Percentiles rank a stretch among this genome's conserved stretches.
Evolutionary conservation across 92 coral and sea anemone species (phyloP).

Genomic region (Epizoanthus stellaris): DNA sequence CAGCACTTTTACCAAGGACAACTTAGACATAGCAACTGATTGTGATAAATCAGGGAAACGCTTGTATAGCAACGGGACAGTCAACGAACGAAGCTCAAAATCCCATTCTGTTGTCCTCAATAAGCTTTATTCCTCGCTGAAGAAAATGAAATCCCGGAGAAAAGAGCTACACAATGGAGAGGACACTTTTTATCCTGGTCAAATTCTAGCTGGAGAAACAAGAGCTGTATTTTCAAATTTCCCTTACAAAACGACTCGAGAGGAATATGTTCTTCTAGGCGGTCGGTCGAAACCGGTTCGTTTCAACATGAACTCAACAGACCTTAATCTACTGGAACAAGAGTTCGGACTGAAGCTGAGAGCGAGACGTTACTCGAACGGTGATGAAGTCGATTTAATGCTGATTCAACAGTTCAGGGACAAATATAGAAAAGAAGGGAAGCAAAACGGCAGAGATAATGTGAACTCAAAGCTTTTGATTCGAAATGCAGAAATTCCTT

Average conservation of each 20-base stretch:
- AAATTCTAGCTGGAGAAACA: constrained; percentile 43
- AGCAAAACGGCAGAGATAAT: constrained; percentile 23
- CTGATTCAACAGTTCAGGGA: constrained; percentile 71
- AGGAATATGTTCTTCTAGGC: constrained; percentile 76
- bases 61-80: constrained; percentile 55
- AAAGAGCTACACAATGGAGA: constrained; percentile 33
- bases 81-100: constrained; percentile 32
- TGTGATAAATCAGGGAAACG: constrained; percentile 20
- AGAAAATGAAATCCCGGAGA: constrained; percentile 74
- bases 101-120: constrained; percentile 70
- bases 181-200: background rate
- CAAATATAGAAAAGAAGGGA: constrained; percentile 47
- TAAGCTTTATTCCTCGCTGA: constrained; percentile 79
- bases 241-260: constrained; percentile 45
- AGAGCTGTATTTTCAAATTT: constrained; percentile 55
- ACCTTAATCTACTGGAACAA: constrained; percentile 70
- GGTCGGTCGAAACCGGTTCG: constrained; percentile 89
- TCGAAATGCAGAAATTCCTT: constrained; percentile 66
- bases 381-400: constrained; percentile 67
- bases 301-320: constrained; percentile 67
- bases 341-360: constrained; percentile 77
- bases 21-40: constrained; percentile 17
- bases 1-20: background rate
- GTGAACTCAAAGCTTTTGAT: constrained; percentile 27
- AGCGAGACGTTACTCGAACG: constrained; percentile 55